Conservation (phyloP, 2,888 invertebrate species). For the Malacosoma neustria region DNA sequence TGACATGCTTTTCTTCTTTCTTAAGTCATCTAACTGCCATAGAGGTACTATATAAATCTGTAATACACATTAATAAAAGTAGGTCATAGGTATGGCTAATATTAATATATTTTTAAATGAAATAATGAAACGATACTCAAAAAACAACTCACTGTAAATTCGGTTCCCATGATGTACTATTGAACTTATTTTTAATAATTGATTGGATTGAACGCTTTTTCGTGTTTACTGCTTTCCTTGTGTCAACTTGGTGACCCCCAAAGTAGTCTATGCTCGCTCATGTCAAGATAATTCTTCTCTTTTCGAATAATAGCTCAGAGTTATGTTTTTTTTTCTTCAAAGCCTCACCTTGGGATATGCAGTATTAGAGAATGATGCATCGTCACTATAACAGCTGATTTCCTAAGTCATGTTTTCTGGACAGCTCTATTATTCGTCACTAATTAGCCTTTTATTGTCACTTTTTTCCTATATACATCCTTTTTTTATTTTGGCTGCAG, state of each 20-base stretch:
- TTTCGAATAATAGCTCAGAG: slow-evolving; percentile 65
- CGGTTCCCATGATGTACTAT: slow-evolving; percentile 45
- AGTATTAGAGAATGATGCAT: slow-evolving; percentile 74
- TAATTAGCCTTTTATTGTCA: slow-evolving; percentile 56
- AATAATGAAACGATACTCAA: slow-evolving; percentile 59
- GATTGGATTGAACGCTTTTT: slow-evolving; percentile 77
- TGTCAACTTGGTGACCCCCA: slow-evolving; percentile 76
- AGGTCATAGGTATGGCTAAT: slow-evolving; percentile 37
- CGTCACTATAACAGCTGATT: slow-evolving; percentile 73
- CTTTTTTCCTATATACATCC: too few species aligned
- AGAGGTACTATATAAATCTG: too few species aligned
- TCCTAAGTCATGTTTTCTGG: slow-evolving; percentile 67
- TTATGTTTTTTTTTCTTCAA: slow-evolving; percentile 67
- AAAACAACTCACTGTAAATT: slow-evolving; percentile 69
- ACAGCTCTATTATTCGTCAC: slow-evolving; percentile 75
- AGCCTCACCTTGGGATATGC: slow-evolving; percentile 71
- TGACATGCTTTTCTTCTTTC: slow-evolving; percentile 33
- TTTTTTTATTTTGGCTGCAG: not conserved
- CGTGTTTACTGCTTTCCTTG: slow-evolving; percentile 78
- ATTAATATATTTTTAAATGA: slow-evolving; percentile 29
- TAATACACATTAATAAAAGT: slow-evolving; percentile 25
- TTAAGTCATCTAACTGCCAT: too few species aligned
- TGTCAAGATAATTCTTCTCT: slow-evolving; percentile 63
- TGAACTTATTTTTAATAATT: slow-evolving; percentile 62
- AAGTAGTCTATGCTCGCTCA: slow-evolving; percentile 74